A percentile compares a stretch with the other conserved stretches of the same genome.
Conservation (phyloP, 2,888 invertebrate genomes). For the Diarsia mendica region DNA sequence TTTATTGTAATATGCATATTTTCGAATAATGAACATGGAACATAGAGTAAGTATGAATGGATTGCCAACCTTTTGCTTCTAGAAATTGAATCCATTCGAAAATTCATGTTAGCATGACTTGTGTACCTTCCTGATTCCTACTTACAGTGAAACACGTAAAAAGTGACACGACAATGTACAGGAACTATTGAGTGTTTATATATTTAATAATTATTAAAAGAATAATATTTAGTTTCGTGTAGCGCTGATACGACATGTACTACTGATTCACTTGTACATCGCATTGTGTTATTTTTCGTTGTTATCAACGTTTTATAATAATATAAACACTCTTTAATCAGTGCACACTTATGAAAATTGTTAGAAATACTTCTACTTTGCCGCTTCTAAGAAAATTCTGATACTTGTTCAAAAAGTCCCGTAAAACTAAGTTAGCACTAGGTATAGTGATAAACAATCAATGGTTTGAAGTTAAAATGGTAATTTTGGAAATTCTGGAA, state of each 20-base stretch:
- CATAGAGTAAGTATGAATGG: background rate
- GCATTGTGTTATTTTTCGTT: constrained; percentile 48
- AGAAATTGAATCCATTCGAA: background rate
- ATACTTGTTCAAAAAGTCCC: constrained; percentile 18
- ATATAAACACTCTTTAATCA: constrained; percentile 60
- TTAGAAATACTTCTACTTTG: constrained; percentile 28
- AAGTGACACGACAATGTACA: constrained; percentile 28
- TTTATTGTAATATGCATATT: too few relatives aligned
- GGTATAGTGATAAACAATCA: background rate
- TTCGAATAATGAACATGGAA: background rate
- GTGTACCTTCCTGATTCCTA: background rate
- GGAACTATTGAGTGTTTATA: constrained; percentile 27
- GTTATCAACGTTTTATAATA: constrained; percentile 60
- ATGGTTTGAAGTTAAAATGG: background rate
- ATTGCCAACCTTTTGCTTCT: background rate
- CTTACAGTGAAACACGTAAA: background rate
- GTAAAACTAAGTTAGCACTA: background rate
- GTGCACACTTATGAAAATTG: constrained; percentile 23
- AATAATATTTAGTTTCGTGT: constrained; percentile 60
- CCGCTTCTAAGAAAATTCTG: constrained; percentile 16
- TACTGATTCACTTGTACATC: constrained; percentile 48
- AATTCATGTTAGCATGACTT: background rate
- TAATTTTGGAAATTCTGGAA: background rate
- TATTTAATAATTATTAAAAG: constrained; percentile 31
- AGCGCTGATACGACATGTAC: constrained; percentile 61